Percentiles rank a stretch among this genome's conserved stretches.
Evolutionary conservation across 2,113 vertebrate genomes (phyloP).

Genomic region (Sebastes fasciatus): DNA sequence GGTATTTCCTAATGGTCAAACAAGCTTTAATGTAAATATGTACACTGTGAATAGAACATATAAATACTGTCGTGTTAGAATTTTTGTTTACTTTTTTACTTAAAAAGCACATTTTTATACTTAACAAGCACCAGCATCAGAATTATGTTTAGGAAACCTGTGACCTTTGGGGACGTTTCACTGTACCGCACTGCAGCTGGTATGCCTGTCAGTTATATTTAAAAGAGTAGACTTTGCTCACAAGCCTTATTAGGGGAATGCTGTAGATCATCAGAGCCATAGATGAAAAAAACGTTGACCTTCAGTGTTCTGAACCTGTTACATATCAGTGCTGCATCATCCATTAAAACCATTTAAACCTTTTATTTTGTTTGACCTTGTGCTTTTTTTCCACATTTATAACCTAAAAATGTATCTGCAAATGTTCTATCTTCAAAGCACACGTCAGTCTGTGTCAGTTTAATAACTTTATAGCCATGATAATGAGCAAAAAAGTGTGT

Average conservation of each 20-base stretch:
- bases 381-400: background rate
- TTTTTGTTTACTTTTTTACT: slow-evolving; percentile 57
- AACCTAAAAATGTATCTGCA: background rate
- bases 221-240: slow-evolving; percentile 19
- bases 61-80: slow-evolving; percentile 52
- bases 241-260: background rate
- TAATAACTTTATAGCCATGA: background rate
- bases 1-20: slow-evolving; percentile 38
- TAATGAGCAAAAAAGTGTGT: background rate
- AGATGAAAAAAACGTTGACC: background rate
- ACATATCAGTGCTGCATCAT: slow-evolving; percentile 62
- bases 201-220: slow-evolving; percentile 48
- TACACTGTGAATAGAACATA: slow-evolving; percentile 77
- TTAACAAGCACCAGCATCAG: slow-evolving; percentile 41
- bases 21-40: slow-evolving; percentile 76
- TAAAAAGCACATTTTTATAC: slow-evolving; percentile 54
- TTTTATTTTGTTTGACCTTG: slow-evolving; percentile 23
- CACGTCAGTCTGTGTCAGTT: background rate
- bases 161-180: slow-evolving; percentile 26
- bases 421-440: background rate
- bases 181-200: slow-evolving; percentile 30
- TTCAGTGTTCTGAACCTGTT: slow-evolving; percentile 64
- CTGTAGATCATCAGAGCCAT: slow-evolving; percentile 21
- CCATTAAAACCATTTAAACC: slow-evolving; percentile 65
- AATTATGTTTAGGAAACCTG: background rate